phyloP scores from a whole-genome alignment of 2,797 vertebrate species.

The Hapalemur alaotrensis region DNA sequence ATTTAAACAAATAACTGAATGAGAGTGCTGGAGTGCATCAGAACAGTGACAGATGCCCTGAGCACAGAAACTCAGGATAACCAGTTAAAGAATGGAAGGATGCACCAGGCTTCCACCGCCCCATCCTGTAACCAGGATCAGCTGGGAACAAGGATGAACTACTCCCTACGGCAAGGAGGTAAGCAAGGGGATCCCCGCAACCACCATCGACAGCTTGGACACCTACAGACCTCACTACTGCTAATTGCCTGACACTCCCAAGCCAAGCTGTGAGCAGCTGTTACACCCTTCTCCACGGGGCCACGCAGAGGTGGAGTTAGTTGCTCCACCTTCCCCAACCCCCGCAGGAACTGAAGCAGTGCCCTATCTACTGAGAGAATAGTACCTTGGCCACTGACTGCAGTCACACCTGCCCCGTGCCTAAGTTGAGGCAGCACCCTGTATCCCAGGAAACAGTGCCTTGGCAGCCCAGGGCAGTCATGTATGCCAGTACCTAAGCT shows the following conservation, averaged over 20 bases:
- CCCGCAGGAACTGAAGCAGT: neutral
- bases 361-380: neutral
- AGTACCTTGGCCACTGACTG: neutral
- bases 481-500: neutral
- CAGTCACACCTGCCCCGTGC: neutral
- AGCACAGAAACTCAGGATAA: neutral
- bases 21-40: neutral
- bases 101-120: neutral
- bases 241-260: neutral
- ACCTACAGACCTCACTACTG: neutral
- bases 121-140: neutral
- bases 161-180: neutral
- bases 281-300: neutral
- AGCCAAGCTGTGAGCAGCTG: neutral
- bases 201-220: neutral
- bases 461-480: neutral
- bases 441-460: neutral
- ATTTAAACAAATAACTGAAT: neutral
- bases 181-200: neutral
- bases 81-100: neutral
- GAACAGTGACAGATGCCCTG: neutral
- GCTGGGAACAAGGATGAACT: neutral
- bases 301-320: neutral
- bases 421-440: neutral
- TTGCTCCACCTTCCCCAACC: neutral